These are phyloP conservation scores for Thamnaconus septentrionalis DNA, from an alignment of 2,113 vertebrate genomes.

Conservation along the genomic window DNA sequence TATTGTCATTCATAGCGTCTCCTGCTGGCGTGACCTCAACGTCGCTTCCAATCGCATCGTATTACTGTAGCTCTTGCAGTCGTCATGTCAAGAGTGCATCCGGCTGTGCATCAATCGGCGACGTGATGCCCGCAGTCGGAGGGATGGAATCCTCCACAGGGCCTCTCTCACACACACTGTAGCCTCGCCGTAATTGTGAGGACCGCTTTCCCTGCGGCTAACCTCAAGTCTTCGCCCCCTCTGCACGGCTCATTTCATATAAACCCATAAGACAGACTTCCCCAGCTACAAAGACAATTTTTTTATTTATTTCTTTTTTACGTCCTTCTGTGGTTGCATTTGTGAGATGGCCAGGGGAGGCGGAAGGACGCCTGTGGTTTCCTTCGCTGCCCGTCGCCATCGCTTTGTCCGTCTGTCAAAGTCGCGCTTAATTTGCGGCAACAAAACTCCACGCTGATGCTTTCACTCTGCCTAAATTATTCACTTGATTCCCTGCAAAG, in stretches of 20 bases:
- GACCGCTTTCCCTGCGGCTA: conserved; percentile 21
- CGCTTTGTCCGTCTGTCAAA: conserved; percentile 7
- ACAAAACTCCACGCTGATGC: too few species aligned
- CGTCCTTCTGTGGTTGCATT: conserved; percentile 3
- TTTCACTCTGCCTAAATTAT: too few species aligned
- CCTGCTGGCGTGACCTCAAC: conserved; percentile 29
- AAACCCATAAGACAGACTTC: conserved; percentile 15
- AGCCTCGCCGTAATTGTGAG: conserved; percentile 24
- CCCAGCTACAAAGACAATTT: not conserved
- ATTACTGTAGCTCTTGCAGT: conserved; percentile 23
- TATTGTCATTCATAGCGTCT: conserved; percentile 24
- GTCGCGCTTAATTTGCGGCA: too few species aligned
- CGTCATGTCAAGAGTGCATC: conserved; percentile 14
- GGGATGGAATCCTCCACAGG: conserved; percentile 11
- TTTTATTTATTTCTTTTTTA: too few species aligned
- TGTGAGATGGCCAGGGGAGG: not conserved
- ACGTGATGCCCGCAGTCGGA: conserved; percentile 17
- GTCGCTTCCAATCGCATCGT: conserved; percentile 49
- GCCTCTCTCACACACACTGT: conserved; percentile 8
- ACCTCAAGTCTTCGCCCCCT: conserved; percentile 22
- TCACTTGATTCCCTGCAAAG: too few species aligned
- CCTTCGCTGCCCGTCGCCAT: not conserved
- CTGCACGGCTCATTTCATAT: conserved; percentile 6
- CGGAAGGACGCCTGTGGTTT: not conserved
- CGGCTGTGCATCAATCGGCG: conserved; percentile 23